Evolutionary conservation across 2,797 vertebrate genomes (phyloP), one percentile per base, ranked within the genome.

Genomic region (Sparidentex hasta): DNA sequence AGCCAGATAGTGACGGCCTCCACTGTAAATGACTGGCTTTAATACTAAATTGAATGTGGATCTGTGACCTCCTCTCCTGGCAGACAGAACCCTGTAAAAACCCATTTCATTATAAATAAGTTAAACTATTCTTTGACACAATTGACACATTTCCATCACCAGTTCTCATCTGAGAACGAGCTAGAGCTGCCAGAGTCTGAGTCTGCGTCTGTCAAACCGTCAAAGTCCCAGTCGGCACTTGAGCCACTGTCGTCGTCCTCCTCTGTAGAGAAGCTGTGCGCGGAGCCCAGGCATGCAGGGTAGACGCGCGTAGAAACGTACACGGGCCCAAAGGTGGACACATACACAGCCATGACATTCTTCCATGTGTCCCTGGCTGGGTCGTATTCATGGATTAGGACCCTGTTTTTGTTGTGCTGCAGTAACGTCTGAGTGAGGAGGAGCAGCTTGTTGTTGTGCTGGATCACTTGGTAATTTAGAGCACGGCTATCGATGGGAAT

Each of bases 191-290:
- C 96, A 0, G 96, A 97, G 81, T 97, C 96, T 0, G 96, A 97
- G 84, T 97, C 96, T 6, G 95, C 94, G 2, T 97, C 96, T 13
- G 96, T 97, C 86, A 97, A 66, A 21, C 96, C 96, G 7, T 97
- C 96, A 61, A 97, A 94, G 91, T 96, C 96, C 96, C 96, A 97
- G 87, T 97, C 96, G 13, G 96, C 96, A n/a, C 96, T 97, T 70
- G 96, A 97, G 54, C 96, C 96, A 8, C 96, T 97, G 81, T 96
- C 95, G 1, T 97, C 96, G n/a, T 97, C 96, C 81, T 97, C 96
- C 84, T 97, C 96, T 11, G 95, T 95, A 1, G 96, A 94, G 85
- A 96, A 97, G 87, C 96, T 96, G 86, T 96, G 96, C 5, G 96
- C 96, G 0, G 96, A 95, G 84, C 95, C 94, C 21, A 97, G 92